Base-by-base conservation (phyloP, 2,888 invertebrate genomes). In the Parapristionchus giblindavisi region DNA sequence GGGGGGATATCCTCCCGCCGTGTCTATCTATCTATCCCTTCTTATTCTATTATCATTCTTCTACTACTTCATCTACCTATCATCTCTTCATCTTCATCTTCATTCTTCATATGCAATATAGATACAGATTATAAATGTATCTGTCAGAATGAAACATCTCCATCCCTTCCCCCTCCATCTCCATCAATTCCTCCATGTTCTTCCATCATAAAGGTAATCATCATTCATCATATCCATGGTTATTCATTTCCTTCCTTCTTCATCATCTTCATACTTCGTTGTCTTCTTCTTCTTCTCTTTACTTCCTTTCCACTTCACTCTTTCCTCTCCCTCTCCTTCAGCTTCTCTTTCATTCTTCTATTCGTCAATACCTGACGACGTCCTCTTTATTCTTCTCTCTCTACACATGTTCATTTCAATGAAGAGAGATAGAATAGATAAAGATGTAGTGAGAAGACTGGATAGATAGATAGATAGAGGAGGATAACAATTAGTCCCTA, bases 91-190 rank as follows among this genome's bases (percentile, higher is more conserved):
- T 52, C 38, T 29, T 6, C 51, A 27, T 17, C 34, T 40, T 73
- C 43, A 36, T 48, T 60, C 24, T 36, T 58, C 54, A 65, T 87
- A 8, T 87, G 87, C 79, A 87, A 87, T 79, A 79, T 81, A 29
- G 84, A 79, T 24, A 84, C 83, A 51, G 81, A 82, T 36, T 80
- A 81, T 77, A 83, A 83, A 54, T 87, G 87, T 76, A 79, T 87
- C 51, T 87, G 87, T n/a, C 27, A 72, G 4, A 72, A 72, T 29
- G n/a, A 56, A n/a, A 32, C 66, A 8, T 48, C 48, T 17, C 51
- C 66, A 21, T n/a, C 48, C 6, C n/a, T 40, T 11, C 40, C 61
- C 8, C 4, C n/a, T 21, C 4, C 51, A n/a, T 38, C 61, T 11
- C 4, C 40, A 6, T 38, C 61, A 1, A n/a, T 6, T 38, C 27